Percentiles rank a stretch among this genome's conserved stretches.
Conservation (phyloP, 2,888 invertebrate genomes). For the Cephus runcator region DNA sequence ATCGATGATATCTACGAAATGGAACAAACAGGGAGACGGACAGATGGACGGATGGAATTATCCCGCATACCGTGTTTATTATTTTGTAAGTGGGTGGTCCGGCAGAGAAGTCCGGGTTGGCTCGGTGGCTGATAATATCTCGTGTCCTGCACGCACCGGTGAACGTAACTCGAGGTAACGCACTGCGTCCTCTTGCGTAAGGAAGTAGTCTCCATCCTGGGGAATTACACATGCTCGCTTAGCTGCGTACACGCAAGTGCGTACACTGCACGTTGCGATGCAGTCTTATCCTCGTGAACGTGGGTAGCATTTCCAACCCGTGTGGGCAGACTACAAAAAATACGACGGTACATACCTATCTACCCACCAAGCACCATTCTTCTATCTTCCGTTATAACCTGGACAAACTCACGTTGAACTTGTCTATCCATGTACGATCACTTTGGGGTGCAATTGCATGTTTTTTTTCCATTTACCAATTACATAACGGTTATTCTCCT, state of each 20-base stretch:
- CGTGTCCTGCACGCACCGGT: conserved; percentile 51
- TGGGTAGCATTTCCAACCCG: background rate
- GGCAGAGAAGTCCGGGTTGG: conserved; percentile 47
- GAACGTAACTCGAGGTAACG: conserved; percentile 32
- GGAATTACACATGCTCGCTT: background rate
- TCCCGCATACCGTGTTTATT: conserved; percentile 54
- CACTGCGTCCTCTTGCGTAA: conserved; percentile 48
- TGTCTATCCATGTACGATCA: background rate
- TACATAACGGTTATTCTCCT: background rate
- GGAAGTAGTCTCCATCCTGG: conserved; percentile 43
- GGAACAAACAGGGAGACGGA: conserved; percentile 35
- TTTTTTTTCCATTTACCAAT: background rate
- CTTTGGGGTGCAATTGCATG: background rate
- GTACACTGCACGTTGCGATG: background rate
- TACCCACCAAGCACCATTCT: background rate
- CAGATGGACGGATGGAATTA: conserved; percentile 29
- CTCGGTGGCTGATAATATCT: conserved; percentile 57
- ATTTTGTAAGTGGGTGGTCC: conserved; percentile 61
- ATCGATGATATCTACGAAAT: conserved; percentile 44
- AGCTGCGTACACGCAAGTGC: background rate
- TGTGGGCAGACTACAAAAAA: background rate
- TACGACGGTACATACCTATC: background rate
- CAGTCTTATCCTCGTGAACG: background rate
- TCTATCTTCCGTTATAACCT: background rate
- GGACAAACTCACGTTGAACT: background rate